phyloP scores from a whole-genome alignment of 2,797 vertebrate genomes.

The Botia kubotai region DNA sequence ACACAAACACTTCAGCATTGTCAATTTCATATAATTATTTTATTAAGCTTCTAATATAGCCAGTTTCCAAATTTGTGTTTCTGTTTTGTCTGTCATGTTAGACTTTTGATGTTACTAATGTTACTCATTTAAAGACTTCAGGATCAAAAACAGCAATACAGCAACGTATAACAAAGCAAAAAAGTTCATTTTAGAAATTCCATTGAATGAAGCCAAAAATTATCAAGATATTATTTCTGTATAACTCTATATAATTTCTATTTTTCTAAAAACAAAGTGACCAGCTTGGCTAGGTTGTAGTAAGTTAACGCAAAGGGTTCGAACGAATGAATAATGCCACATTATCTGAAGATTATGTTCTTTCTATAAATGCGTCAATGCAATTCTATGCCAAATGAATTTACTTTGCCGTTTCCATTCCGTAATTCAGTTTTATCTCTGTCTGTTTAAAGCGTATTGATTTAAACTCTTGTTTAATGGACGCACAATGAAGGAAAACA shows the following conservation, averaged over 20 bases:
- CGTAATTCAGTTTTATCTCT: background rate
- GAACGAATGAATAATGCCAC: background rate
- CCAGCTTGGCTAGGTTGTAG: background rate
- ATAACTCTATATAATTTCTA: background rate
- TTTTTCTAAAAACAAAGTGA: background rate
- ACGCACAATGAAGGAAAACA: slow-evolving; percentile 16
- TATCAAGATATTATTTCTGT: background rate
- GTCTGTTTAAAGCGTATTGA: background rate
- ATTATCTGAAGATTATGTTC: background rate
- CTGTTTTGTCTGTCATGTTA: too few species aligned
- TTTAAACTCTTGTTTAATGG: background rate
- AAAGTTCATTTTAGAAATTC: too few species aligned
- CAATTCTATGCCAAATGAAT: background rate
- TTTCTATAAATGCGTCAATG: background rate
- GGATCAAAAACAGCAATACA: too few species aligned
- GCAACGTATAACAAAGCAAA: too few species aligned
- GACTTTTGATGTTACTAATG: too few species aligned
- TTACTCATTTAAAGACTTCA: too few species aligned
- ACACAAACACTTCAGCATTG: background rate
- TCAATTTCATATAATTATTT: too few species aligned
- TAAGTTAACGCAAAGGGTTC: background rate
- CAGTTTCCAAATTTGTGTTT: too few species aligned
- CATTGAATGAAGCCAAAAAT: background rate
- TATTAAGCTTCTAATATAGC: too few species aligned
- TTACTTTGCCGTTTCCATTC: background rate